Percentiles rank a stretch among this genome's conserved stretches.
Conservation (phyloP, 2,888 invertebrate genomes). For the Ormyrus labotus region DNA sequence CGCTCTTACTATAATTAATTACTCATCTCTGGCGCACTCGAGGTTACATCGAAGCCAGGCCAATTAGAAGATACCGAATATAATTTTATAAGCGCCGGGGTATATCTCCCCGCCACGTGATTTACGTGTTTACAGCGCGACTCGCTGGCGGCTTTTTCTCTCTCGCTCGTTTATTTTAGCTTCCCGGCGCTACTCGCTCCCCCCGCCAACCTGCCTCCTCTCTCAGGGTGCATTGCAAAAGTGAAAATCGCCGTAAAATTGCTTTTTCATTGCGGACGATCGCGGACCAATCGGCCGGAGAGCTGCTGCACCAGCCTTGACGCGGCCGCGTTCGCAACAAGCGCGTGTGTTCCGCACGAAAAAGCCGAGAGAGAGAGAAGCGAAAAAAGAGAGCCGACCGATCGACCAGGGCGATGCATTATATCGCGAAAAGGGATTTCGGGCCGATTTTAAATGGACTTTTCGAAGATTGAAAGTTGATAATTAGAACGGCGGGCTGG, state of each 20-base stretch:
- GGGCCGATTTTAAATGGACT: background rate
- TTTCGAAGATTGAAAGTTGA: conserved; percentile 15
- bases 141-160: conserved; percentile 45
- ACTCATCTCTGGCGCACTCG: conserved; percentile 32
- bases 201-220: background rate
- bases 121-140: conserved; percentile 56
- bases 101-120: conserved; percentile 35
- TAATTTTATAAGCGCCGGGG: conserved; percentile 52
- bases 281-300: conserved; percentile 50
- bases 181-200: background rate
- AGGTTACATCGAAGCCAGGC: conserved; percentile 2
- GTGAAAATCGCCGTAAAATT: conserved; percentile 57
- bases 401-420: conserved; percentile 17
- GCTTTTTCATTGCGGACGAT: conserved; percentile 57
- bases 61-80: conserved; percentile 53
- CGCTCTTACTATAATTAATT: conserved; percentile 46
- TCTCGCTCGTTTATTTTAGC: conserved; percentile 33
- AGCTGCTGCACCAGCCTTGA: background rate
- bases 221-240: conserved; percentile 34
- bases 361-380: conserved; percentile 1
- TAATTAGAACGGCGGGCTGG: background rate
- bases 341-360: conserved; percentile 2
- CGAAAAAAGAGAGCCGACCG: conserved; percentile 11
- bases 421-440: conserved; percentile 20
- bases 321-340: background rate